Percentiles rank a stretch among this genome's conserved stretches.
These are phyloP conservation scores for Theodoxus fluviatilis DNA, from an alignment of 2,888 invertebrate species.

Conservation along the genomic window DNA sequence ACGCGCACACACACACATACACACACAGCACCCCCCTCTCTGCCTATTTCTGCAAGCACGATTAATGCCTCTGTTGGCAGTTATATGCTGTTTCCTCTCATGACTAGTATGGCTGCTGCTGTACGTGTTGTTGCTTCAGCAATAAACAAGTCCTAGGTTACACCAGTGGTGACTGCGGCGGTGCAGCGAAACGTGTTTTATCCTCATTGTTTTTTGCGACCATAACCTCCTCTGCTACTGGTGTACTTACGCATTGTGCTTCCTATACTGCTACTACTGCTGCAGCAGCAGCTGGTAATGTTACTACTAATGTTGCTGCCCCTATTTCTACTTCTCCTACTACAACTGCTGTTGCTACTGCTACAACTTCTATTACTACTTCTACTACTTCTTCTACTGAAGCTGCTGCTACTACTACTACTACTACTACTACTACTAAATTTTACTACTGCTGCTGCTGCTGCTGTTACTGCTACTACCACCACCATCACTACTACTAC, in stretches of 20 bases:
- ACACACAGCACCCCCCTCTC: too few species aligned
- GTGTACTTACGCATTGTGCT: neutral
- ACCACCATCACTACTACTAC: neutral
- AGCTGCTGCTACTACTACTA: neutral
- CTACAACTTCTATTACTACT: neutral
- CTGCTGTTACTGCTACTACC: neutral
- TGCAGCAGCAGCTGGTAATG: neutral
- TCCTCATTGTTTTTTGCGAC: too few species aligned
- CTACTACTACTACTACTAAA: neutral
- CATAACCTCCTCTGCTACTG: neutral
- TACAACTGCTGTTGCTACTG: conserved; percentile 3
- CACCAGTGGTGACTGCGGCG: too few species aligned
- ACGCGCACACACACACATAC: too few species aligned
- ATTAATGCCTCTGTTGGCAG: too few species aligned
- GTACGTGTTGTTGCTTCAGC: too few species aligned
- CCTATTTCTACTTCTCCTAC: conserved; percentile 15
- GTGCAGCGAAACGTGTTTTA: too few species aligned
- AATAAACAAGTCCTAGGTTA: too few species aligned
- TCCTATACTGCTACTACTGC: conserved; percentile 1
- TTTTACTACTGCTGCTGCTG: neutral
- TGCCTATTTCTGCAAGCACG: too few species aligned
- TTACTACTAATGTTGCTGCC: neutral
- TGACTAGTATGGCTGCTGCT: too few species aligned
- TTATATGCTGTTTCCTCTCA: too few species aligned
- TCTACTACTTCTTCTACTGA: neutral